These are phyloP conservation scores for Apamea sordens DNA, from an alignment of 2,888 invertebrate species.

Conservation along the genomic window DNA sequence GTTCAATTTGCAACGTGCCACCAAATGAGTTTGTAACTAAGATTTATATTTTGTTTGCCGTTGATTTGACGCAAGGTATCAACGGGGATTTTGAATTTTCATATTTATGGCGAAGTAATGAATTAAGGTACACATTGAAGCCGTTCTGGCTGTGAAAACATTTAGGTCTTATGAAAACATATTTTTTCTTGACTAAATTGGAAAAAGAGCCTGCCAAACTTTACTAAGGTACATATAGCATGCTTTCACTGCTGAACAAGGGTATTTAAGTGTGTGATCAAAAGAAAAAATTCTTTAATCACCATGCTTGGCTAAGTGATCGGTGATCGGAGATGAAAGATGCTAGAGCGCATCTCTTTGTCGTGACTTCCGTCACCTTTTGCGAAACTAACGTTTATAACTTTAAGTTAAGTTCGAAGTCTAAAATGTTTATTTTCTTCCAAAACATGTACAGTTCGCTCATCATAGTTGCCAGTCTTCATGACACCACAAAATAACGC, in stretches of 20 bases:
- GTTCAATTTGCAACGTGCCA: conserved; percentile 63
- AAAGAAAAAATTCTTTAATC: not conserved
- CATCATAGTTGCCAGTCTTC: not conserved
- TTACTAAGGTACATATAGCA: not conserved
- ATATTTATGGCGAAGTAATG: conserved; percentile 63
- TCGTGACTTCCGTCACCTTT: not conserved
- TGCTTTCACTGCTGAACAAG: not conserved
- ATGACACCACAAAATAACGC: not conserved
- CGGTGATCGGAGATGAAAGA: not conserved
- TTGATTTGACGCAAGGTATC: conserved; percentile 66
- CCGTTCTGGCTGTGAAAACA: conserved; percentile 7
- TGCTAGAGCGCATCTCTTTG: not conserved
- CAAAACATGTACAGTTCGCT: not conserved
- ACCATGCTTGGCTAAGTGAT: not conserved
- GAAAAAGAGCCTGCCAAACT: not conserved
- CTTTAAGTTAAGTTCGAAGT: not conserved
- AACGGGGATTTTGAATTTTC: conserved; percentile 64
- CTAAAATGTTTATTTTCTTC: not conserved
- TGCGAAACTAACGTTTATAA: not conserved
- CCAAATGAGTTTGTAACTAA: conserved; percentile 68
- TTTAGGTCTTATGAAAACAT: conserved; percentile 3
- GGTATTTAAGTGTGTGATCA: not conserved
- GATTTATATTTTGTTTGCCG: conserved; percentile 70
- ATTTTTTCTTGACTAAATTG: not conserved
- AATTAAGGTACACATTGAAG: conserved; percentile 53